Base-by-base conservation (phyloP, 2,797 vertebrate species). In the Pseudomugil gertrudae region DNA sequence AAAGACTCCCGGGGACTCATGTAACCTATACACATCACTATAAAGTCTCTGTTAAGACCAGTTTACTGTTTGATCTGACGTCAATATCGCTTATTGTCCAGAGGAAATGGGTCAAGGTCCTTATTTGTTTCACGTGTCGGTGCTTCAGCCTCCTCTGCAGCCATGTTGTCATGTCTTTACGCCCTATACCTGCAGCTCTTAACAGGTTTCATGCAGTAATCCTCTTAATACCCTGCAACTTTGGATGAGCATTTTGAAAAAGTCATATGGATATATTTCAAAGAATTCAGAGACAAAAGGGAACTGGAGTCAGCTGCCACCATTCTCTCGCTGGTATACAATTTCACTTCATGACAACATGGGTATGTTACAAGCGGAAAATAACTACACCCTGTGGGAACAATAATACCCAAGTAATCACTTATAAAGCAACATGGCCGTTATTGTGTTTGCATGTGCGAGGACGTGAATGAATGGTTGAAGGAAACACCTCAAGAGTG, bases 401-500 rank as follows among this genome's bases (percentile, higher is more conserved):
- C 81, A 88, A 89, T 91, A 90, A 89, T 89, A 81, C 81, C 66
- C 71, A 76, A 78, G 62, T 80, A 80, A 91, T 88, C 83, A 80
- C 77, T 80, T 82, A 60, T 68, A 83, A 81, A 73, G 81, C 79
- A 89, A 90, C 88, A 84, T 76, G 75, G 77, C 21, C 63, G 8
- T 84, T 80, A 79, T 89, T 78, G 78, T 78, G 81, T 83, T 79
- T 69, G 72, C 55, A 66, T 15, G 65, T 69, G 63, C 8, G 32
- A 45, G 60, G 62, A 74, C 63, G 63, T 69, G 76, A 80, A 83
- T 72, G 63, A 80, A 52, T n/a, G 0, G 65, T 35, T 54, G 55
- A 67, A 69, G 57, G 65, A 72, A 84, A 84, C 79, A 84, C 84
- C 69, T 87, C 64, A 55, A 53, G 9, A 26, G 69, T 83, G 79